Percentiles rank a stretch among this genome's conserved stretches.
phyloP scores from a whole-genome alignment of 2,797 vertebrate genomes.

The Gobionotothen gibberifrons region DNA sequence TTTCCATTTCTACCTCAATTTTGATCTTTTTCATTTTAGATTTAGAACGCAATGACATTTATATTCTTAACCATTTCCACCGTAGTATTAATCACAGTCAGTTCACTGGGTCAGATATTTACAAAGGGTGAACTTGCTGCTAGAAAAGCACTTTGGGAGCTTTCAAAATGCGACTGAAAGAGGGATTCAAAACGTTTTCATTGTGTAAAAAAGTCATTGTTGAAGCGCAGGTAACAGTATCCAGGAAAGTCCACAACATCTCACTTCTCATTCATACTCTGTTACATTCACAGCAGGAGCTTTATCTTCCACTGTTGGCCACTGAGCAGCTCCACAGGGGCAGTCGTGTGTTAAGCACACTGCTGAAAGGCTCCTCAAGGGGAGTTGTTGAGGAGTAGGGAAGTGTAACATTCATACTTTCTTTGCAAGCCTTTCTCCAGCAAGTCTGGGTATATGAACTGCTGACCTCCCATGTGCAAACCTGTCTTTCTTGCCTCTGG shows the following conservation, averaged over 20 bases:
- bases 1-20: constrained; percentile 14
- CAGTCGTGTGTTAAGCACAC: constrained; percentile 51
- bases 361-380: constrained; percentile 71
- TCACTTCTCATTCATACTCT: constrained; percentile 18
- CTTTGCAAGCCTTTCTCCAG: constrained; percentile 32
- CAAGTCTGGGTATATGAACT: constrained; percentile 43
- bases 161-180: constrained; percentile 1
- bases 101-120: constrained; percentile 49
- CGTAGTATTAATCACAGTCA: constrained; percentile 40
- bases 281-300: constrained; percentile 37
- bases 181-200: constrained; percentile 9
- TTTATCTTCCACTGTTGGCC: constrained; percentile 15
- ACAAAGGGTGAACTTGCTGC: constrained; percentile 30
- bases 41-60: constrained; percentile 33
- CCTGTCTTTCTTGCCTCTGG: constrained; percentile 52
- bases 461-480: constrained; percentile 49
- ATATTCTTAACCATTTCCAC: constrained; percentile 8
- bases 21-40: constrained; percentile 35
- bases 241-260: constrained; percentile 14
- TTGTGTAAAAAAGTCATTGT: constrained; percentile 14
- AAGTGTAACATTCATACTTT: constrained; percentile 43
- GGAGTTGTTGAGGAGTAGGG: constrained; percentile 56
- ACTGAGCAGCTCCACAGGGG: constrained; percentile 43
- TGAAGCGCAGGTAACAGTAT: constrained; percentile 26
- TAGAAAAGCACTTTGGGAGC: constrained; percentile 23